Evolutionary conservation across 37 sponge, comb jelly and placozoan genomes (phyloP).

Genomic region (Diacarnus erythraeanus): DNA sequence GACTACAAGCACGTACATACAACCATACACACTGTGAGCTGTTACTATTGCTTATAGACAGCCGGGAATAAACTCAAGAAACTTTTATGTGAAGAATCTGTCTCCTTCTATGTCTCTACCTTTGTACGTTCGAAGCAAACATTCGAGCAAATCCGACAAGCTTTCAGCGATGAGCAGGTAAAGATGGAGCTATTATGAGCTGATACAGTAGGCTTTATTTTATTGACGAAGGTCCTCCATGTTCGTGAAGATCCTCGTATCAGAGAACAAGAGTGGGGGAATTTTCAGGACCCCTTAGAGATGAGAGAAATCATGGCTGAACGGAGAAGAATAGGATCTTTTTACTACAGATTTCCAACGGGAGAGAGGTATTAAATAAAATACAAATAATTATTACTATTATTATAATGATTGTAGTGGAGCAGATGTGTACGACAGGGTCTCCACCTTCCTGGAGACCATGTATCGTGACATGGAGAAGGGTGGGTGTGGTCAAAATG

Average conservation of each 20-base stretch:
- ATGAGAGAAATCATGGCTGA: constrained; percentile 51
- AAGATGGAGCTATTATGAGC: background rate
- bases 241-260: constrained; percentile 76
- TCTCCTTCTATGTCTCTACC: constrained; percentile 81
- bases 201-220: background rate
- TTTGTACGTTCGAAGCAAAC: constrained; percentile 73
- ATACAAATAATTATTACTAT: background rate
- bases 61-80: constrained; percentile 66
- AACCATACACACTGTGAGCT: background rate
- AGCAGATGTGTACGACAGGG: constrained; percentile 88
- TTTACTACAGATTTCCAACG: constrained; percentile 82
- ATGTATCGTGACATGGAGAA: constrained; percentile 86
- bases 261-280: constrained; percentile 90
- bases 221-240: constrained; percentile 53
- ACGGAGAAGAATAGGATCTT: constrained; percentile 74
- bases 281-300: constrained; percentile 66
- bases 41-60: constrained; percentile 34
- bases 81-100: constrained; percentile 59
- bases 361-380: constrained; percentile 70
- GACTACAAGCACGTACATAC: background rate
- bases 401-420: constrained; percentile 54
- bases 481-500: constrained; percentile 81
- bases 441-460: constrained; percentile 86
- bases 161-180: constrained; percentile 80
- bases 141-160: constrained; percentile 47